Percentiles rank a stretch among this genome's conserved stretches.
These are phyloP conservation scores for Chaenogobius annularis DNA, from an alignment of 2,113 vertebrate species.

Conservation along the genomic window DNA sequence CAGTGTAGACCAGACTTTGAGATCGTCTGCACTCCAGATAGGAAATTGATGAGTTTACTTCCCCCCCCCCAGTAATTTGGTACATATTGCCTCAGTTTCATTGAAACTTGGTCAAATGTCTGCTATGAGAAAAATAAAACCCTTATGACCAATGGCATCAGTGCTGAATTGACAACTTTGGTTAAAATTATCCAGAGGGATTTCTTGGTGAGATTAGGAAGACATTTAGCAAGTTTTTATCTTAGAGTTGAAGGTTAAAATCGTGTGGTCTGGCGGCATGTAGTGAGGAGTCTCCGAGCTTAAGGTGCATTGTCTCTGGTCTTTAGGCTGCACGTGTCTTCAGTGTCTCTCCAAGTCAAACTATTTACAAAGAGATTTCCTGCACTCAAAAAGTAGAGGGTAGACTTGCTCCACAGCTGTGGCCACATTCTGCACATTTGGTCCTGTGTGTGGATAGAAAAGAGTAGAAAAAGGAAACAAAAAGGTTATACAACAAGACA, in stretches of 20 bases:
- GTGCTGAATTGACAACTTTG: background rate
- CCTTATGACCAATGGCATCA: background rate
- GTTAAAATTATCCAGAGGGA: background rate
- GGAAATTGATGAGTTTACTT: background rate
- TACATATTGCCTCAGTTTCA: background rate
- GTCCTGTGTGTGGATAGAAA: slow-evolving; percentile 60
- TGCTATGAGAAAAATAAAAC: background rate
- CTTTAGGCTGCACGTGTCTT: slow-evolving; percentile 17
- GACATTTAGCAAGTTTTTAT: slow-evolving; percentile 7
- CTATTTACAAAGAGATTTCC: slow-evolving; percentile 70
- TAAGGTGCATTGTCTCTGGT: slow-evolving; percentile 57
- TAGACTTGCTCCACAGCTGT: slow-evolving; percentile 94
- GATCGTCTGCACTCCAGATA: background rate
- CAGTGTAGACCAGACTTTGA: background rate
- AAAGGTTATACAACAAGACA: background rate
- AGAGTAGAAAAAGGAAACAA: too few relatives aligned
- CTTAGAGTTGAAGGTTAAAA: slow-evolving; percentile 1
- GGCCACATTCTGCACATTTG: slow-evolving; percentile 88
- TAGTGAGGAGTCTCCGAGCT: slow-evolving; percentile 64
- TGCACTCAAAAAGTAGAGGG: slow-evolving; percentile 94
- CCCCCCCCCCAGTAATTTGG: background rate
- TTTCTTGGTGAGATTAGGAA: slow-evolving; percentile 13
- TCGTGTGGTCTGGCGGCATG: slow-evolving; percentile 63
- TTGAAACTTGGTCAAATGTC: background rate
- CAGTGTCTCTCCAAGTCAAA: background rate